Conservation (phyloP, 2,888 invertebrate genomes). For the Mythimna lalbum region DNA sequence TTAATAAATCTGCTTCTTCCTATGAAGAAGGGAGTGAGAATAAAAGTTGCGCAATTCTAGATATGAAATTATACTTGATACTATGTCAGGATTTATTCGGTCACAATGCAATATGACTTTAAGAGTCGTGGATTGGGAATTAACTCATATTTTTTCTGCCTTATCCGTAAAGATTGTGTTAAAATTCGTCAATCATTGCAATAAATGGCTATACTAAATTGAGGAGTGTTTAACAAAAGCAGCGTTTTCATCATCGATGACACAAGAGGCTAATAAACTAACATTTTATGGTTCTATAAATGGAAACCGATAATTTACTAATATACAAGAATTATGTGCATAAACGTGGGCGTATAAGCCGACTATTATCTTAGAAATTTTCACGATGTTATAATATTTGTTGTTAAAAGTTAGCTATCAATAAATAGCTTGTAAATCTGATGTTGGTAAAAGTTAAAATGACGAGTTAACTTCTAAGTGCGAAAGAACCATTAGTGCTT, state of each 20-base stretch:
- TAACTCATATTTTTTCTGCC: background rate
- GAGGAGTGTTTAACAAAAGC: constrained; percentile 36
- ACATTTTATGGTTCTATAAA: constrained; percentile 43
- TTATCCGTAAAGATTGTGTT: background rate
- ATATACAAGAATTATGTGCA: constrained; percentile 34
- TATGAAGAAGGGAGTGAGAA: too few species aligned
- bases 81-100: background rate
- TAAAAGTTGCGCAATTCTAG: too few species aligned
- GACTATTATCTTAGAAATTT: too few species aligned
- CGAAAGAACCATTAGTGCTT: too few species aligned
- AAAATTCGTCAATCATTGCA: background rate
- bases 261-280: constrained; percentile 43
- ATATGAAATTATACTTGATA: too few species aligned
- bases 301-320: constrained; percentile 46
- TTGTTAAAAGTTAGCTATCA: too few species aligned
- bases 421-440: background rate
- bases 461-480: background rate
- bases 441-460: background rate
- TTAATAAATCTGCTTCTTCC: too few species aligned
- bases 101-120: background rate
- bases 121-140: background rate
- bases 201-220: constrained; percentile 7
- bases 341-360: constrained; percentile 41
- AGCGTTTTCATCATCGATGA: constrained; percentile 43
- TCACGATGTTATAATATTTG: too few species aligned